Percentiles rank a stretch among this genome's conserved stretches.
phyloP scores from a whole-genome alignment of 2,888 invertebrate genomes.

The Brenthis ino region DNA sequence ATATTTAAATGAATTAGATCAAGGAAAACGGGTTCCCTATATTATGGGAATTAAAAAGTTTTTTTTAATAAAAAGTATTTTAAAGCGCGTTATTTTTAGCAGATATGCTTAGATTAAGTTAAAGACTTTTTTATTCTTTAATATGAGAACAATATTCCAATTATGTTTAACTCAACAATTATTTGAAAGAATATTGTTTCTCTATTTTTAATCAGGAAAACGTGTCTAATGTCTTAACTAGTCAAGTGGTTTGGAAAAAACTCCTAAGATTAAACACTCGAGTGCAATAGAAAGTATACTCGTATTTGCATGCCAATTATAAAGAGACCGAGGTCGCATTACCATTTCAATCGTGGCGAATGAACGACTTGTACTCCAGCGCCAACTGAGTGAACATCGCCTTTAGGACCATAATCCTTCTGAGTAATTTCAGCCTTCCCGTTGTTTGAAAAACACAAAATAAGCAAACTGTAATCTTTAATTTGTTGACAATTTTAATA shows the following conservation, averaged over 20 bases:
- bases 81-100: too few species aligned
- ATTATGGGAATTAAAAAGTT: too few species aligned
- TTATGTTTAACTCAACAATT: too few species aligned
- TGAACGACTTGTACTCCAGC: slow-evolving; percentile 49
- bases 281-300: slow-evolving; percentile 43
- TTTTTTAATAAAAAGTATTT: too few species aligned
- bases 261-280: slow-evolving; percentile 38
- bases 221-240: background rate
- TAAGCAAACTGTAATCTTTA: slow-evolving; percentile 4
- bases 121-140: too few species aligned
- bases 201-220: too few species aligned
- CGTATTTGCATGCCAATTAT: slow-evolving; percentile 73
- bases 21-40: too few species aligned
- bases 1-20: too few species aligned
- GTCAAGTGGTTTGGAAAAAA: background rate
- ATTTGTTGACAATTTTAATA: background rate
- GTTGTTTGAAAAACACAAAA: background rate
- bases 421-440: slow-evolving; percentile 12
- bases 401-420: slow-evolving; percentile 23
- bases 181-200: too few species aligned
- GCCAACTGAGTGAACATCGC: slow-evolving; percentile 29
- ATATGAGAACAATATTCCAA: too few species aligned
- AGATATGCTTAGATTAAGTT: too few species aligned
- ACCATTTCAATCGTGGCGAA: slow-evolving; percentile 74
- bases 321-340: slow-evolving; percentile 59